Percentiles rank a stretch among this genome's conserved stretches.
Evolutionary conservation across 2,888 invertebrate species (phyloP).

Genomic region (Melanostoma scalare): DNA sequence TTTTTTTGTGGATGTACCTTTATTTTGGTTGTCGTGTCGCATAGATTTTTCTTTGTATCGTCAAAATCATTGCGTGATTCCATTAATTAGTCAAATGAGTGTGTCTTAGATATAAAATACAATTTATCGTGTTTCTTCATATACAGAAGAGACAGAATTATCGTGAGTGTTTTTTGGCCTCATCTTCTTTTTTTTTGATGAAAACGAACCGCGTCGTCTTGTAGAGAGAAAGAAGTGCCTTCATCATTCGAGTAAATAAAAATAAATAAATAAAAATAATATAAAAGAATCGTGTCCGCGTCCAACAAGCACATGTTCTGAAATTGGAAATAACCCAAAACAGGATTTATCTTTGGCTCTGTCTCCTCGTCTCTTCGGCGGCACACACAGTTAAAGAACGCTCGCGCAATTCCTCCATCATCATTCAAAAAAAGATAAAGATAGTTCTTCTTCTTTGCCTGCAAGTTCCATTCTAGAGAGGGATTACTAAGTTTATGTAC

Average conservation of each 20-base stretch:
- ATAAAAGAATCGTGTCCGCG: constrained; percentile 36
- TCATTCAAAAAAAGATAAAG: constrained; percentile 25
- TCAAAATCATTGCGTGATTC: constrained; percentile 48
- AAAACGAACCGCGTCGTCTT: constrained; percentile 18
- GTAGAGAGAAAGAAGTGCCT: constrained; percentile 15
- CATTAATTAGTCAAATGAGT: constrained; percentile 35
- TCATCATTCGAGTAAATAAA: neutral
- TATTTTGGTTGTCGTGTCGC: constrained; percentile 10
- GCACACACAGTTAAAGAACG: neutral
- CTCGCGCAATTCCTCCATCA: constrained; percentile 51
- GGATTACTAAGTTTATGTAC: constrained; percentile 34
- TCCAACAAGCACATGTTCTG: constrained; percentile 68
- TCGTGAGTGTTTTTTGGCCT: constrained; percentile 37
- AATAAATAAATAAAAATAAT: neutral
- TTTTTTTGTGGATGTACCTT: neutral
- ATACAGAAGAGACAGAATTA: constrained; percentile 16
- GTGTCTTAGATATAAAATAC: constrained; percentile 11
- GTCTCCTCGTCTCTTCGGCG: constrained; percentile 1
- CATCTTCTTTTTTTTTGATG: constrained; percentile 9
- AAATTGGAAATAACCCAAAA: constrained; percentile 70
- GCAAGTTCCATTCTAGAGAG: constrained; percentile 24
- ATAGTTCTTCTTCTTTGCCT: constrained; percentile 18
- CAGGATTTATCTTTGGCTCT: constrained; percentile 56
- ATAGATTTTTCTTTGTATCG: constrained; percentile 40
- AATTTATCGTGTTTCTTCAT: constrained; percentile 25